Evolutionary conservation across 1,140 invertebrate species (phyloP).

Genomic region (Argopecten irradians): DNA sequence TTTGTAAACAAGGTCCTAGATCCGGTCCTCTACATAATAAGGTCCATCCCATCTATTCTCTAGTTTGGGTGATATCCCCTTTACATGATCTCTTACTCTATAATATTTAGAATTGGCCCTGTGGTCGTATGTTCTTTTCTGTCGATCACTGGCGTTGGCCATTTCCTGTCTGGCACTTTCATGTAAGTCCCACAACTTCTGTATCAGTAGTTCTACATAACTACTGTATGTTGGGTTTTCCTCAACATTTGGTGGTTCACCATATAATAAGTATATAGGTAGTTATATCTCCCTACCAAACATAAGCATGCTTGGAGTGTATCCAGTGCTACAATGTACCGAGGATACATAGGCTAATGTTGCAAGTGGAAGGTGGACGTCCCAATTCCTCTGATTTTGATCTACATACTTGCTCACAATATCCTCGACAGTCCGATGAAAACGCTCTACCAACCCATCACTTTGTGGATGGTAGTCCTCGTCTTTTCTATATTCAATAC

Average conservation of each 20-base stretch:
- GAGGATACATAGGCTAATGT: constrained; percentile 28
- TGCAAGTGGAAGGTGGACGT: constrained; percentile 39
- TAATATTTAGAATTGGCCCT: no score
- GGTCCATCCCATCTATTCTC: not conserved
- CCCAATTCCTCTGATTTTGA: constrained; percentile 46
- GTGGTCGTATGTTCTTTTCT: no score
- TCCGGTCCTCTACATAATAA: not conserved
- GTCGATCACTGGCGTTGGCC: no score
- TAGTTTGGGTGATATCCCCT: no score
- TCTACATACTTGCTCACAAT: constrained; percentile 56
- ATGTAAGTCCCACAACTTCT: no score
- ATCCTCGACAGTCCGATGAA: constrained; percentile 60
- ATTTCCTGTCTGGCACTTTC: no score
- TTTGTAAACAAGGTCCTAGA: not conserved
- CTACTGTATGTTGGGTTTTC: not conserved
- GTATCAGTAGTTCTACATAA: no score
- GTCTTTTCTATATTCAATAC: constrained; percentile 29
- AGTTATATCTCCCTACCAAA: constrained; percentile 44
- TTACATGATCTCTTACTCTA: no score
- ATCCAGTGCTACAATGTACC: constrained; percentile 37
- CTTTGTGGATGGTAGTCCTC: constrained; percentile 45
- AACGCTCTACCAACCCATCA: constrained; percentile 56
- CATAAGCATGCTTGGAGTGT: constrained; percentile 48
- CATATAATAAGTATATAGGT: constrained; percentile 35
- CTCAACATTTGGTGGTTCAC: not conserved